These are phyloP conservation scores for Neodon shergylaensis DNA, from an alignment of 2,113 vertebrate species.

Conservation along the genomic window DNA sequence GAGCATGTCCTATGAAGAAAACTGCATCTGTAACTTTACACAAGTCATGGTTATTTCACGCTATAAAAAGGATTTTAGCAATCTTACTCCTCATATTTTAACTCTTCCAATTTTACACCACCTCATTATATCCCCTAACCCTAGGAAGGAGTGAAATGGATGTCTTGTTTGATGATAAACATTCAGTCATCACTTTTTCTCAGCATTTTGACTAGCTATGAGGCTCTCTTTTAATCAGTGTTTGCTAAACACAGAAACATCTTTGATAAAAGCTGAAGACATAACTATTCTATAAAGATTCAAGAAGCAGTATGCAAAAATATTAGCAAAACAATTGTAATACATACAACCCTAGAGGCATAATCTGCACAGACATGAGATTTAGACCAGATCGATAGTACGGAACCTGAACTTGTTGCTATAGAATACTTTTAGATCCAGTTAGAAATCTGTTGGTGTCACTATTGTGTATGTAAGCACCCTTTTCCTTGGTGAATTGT, in stretches of 20 bases:
- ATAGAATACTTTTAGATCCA: not conserved
- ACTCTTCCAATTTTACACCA: not conserved
- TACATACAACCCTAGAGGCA: not conserved
- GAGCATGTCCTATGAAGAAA: not conserved
- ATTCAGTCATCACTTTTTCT: not conserved
- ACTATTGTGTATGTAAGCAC: not conserved
- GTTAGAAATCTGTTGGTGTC: not conserved
- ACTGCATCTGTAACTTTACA: not conserved
- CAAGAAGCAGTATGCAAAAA: not conserved
- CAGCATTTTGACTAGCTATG: not conserved
- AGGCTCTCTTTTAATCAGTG: not conserved
- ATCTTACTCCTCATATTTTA: not conserved
- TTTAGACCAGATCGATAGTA: not conserved
- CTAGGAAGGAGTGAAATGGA: not conserved
- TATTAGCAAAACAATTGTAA: not conserved
- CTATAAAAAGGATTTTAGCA: not conserved
- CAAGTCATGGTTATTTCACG: fast-evolving
- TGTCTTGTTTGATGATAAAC: not conserved
- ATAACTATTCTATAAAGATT: not conserved
- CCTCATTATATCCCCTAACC: not conserved
- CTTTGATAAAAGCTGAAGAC: not conserved
- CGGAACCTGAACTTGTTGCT: not conserved
- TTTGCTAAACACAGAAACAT: not conserved
- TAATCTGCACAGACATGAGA: not conserved
- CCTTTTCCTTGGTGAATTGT: not conserved